Percentiles rank a stretch among this genome's conserved stretches.
Conservation (phyloP, 2,797 vertebrate genomes). For the Ctenopoma multispine region DNA sequence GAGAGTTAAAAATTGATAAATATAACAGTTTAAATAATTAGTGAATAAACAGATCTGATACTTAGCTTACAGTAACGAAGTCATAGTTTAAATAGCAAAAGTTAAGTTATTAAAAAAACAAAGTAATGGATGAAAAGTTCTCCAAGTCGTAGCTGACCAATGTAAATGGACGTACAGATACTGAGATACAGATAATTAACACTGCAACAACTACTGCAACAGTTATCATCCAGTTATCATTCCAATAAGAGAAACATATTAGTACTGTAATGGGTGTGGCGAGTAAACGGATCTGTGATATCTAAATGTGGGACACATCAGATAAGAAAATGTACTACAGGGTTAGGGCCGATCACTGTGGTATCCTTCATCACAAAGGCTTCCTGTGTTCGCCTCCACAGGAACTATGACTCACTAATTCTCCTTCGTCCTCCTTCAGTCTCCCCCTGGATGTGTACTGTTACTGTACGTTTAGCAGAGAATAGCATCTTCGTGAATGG, state of each 20-base stretch:
- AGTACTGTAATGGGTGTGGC: background rate
- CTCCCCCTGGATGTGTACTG: slow-evolving; percentile 10
- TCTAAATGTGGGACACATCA: background rate
- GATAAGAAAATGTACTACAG: background rate
- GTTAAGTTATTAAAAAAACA: no score
- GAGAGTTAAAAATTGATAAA: no score
- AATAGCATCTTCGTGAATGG: slow-evolving; percentile 60
- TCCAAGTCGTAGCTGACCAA: no score
- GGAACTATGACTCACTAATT: slow-evolving; percentile 62
- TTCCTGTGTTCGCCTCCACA: slow-evolving; percentile 50
- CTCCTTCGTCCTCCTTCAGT: slow-evolving; percentile 30
- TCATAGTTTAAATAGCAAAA: no score
- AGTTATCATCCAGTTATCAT: background rate
- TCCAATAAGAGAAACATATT: background rate
- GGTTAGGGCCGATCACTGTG: slow-evolving; percentile 11
- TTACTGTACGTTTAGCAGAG: slow-evolving; percentile 37
- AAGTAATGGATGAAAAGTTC: no score
- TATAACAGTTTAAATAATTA: no score
- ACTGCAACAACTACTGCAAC: no score
- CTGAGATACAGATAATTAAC: no score
- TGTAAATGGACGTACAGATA: no score
- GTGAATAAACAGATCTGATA: no score
- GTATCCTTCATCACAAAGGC: slow-evolving; percentile 40
- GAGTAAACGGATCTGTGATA: background rate
- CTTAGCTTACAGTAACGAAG: no score